Evolutionary conservation across 2,113 vertebrate genomes (phyloP).

Genomic region (Corydoras maculifer): DNA sequence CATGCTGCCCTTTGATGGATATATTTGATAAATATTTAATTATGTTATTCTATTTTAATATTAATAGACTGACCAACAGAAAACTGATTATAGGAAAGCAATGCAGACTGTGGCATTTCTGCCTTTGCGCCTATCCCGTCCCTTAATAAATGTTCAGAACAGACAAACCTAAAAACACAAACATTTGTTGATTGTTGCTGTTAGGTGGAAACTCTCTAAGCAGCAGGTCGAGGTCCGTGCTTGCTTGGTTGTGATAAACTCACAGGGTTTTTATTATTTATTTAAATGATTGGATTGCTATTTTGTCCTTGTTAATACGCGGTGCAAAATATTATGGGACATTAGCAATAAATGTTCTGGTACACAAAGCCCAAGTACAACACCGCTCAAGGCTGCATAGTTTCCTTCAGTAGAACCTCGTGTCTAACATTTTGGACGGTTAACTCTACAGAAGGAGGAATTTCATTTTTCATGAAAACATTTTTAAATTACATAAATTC

Average conservation of each 20-base stretch:
- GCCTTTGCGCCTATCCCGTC: no score
- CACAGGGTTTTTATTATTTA: slow-evolving; percentile 28
- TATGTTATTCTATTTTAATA: not conserved
- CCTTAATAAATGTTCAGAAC: no score
- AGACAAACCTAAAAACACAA: no score
- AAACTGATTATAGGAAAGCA: not conserved
- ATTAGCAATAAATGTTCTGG: slow-evolving; percentile 25
- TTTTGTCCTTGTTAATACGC: slow-evolving; percentile 26
- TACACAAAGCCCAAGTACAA: slow-evolving; percentile 22
- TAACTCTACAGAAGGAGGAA: not conserved
- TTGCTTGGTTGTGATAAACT: slow-evolving; percentile 3
- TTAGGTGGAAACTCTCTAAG: not conserved
- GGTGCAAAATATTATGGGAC: slow-evolving; percentile 3
- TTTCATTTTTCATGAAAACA: not conserved
- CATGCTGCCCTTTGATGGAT: no score
- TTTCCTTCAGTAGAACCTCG: not conserved
- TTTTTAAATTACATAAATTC: not conserved
- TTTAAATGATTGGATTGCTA: slow-evolving; percentile 16
- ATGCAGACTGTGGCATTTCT: no score
- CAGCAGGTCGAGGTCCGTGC: not conserved
- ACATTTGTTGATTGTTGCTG: not conserved
- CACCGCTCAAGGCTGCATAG: slow-evolving; percentile 28
- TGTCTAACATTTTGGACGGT: not conserved
- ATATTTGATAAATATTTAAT: no score
- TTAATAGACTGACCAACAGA: not conserved